phyloP scores from a whole-genome alignment of 2,113 vertebrate genomes.

The Paracyprichromis sp. region DNA sequence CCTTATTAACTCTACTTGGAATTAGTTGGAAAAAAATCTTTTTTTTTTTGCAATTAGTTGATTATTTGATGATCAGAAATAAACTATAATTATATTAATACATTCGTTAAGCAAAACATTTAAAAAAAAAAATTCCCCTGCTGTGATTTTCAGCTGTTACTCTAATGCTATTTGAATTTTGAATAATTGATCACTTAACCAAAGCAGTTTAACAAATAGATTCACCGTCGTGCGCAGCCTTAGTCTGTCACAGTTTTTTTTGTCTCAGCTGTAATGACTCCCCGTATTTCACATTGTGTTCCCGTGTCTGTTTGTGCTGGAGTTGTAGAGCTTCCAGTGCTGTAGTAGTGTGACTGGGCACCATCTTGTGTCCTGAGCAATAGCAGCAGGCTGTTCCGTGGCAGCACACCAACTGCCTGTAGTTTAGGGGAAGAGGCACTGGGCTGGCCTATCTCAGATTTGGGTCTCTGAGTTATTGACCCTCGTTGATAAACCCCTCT shows the following conservation, averaged over 20 bases:
- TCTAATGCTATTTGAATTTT: background rate
- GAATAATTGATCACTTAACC: background rate
- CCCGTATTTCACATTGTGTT: background rate
- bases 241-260: rapidly evolving
- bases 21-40: background rate
- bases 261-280: background rate
- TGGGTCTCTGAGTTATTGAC: constrained; percentile 70
- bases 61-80: background rate
- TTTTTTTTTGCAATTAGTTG: background rate
- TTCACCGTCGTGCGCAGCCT: background rate
- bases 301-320: background rate
- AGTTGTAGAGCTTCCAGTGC: background rate
- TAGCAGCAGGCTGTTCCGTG: constrained; percentile 30
- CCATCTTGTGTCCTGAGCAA: constrained; percentile 56
- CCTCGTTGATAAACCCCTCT: constrained; percentile 68
- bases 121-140: rapidly evolving
- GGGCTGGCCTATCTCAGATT: constrained; percentile 41
- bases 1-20: background rate
- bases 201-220: background rate
- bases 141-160: background rate
- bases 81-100: background rate
- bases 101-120: background rate
- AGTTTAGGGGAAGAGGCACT: background rate
- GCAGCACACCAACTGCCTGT: constrained; percentile 41
- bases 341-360: constrained; percentile 21